These are phyloP conservation scores for Scomber scombrus DNA, from an alignment of 2,113 vertebrate genomes.

Conservation along the genomic window DNA sequence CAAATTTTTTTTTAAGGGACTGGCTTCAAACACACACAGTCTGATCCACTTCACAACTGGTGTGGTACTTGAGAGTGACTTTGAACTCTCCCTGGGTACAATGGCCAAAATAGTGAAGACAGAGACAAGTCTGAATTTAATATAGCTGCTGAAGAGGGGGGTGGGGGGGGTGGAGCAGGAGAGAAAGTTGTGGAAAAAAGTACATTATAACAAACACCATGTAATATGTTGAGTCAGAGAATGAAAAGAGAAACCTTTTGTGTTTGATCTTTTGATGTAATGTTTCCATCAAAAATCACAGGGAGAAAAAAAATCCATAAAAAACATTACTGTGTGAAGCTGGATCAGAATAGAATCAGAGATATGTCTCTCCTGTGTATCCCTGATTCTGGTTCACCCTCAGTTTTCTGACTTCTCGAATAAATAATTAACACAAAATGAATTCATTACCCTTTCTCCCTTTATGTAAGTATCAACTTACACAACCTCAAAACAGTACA, in stretches of 20 bases:
- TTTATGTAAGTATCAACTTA: background rate
- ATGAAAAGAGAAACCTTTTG: slow-evolving; percentile 46
- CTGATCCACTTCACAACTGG: slow-evolving; percentile 64
- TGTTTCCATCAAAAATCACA: slow-evolving; percentile 54
- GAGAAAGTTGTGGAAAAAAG: slow-evolving; percentile 49
- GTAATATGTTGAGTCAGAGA: slow-evolving; percentile 44
- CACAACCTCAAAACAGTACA: background rate
- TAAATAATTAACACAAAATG: slow-evolving; percentile 38
- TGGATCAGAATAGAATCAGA: slow-evolving; percentile 41
- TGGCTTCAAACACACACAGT: slow-evolving; percentile 76
- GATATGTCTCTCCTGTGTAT: slow-evolving; percentile 39
- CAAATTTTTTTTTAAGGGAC: slow-evolving; percentile 44
- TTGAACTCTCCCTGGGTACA: slow-evolving; percentile 73
- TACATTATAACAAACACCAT: slow-evolving; percentile 48
- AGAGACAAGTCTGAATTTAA: slow-evolving; percentile 33
- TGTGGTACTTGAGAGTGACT: slow-evolving; percentile 62
- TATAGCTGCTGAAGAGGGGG: slow-evolving; percentile 20
- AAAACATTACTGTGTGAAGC: slow-evolving; percentile 20
- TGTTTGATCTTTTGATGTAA: slow-evolving; percentile 63
- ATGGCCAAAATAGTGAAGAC: slow-evolving; percentile 51
- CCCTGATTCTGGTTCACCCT: slow-evolving; percentile 31
- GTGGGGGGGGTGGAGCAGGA: background rate
- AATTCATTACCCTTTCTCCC: background rate
- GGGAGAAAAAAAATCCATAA: slow-evolving; percentile 7
- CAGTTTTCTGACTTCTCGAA: slow-evolving; percentile 42